phyloP scores from a whole-genome alignment of 2,113 vertebrate genomes.

The Mohoua ochrocephala region DNA sequence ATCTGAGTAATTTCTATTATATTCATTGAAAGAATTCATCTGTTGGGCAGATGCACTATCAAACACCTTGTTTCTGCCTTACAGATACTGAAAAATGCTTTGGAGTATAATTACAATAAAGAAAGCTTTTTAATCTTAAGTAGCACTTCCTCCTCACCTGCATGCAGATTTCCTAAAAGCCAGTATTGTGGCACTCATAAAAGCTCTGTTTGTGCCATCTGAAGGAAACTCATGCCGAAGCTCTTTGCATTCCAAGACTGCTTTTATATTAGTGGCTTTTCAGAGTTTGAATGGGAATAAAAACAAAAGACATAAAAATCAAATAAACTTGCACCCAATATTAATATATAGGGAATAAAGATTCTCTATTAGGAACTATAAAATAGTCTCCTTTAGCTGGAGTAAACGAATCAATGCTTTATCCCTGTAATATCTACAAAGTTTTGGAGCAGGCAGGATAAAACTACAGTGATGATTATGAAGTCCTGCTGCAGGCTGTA shows the following conservation, averaged over 20 bases:
- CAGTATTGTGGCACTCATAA: too few species aligned
- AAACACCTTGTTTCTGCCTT: not conserved
- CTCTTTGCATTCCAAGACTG: not conserved
- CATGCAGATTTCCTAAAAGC: not conserved
- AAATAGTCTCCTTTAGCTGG: not conserved
- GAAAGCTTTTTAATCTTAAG: not conserved
- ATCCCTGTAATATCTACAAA: not conserved
- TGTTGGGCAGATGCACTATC: not conserved
- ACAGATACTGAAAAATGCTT: not conserved
- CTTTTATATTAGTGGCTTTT: not conserved
- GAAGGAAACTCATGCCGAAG: not conserved
- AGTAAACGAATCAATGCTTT: not conserved
- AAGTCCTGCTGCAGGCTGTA: not conserved
- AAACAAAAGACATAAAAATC: not conserved
- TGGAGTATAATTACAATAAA: not conserved
- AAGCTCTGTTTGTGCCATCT: not conserved
- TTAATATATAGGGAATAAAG: not conserved
- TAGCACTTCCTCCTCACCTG: not conserved
- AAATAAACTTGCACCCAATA: not conserved
- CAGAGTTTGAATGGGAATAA: not conserved
- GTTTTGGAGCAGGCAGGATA: not conserved
- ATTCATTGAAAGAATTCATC: not conserved
- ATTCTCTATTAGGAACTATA: not conserved
- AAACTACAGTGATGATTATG: not conserved
- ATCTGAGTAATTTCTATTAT: not conserved